Conservation (phyloP, 2,797 vertebrate genomes). For the Peromyscus eremicus region DNA sequence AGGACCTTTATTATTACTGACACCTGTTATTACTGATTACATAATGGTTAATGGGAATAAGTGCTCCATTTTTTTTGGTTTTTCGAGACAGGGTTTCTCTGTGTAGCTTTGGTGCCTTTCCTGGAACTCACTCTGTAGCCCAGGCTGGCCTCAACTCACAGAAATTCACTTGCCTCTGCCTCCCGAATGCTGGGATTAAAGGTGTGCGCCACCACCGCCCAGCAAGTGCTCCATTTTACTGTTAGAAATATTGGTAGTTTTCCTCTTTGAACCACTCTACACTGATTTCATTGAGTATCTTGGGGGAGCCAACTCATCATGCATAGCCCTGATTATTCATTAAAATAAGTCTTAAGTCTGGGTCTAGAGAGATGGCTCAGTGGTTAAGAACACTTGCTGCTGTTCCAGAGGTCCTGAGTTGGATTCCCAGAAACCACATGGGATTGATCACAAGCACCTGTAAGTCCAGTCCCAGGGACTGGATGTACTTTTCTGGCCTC, state of each 20-base stretch:
- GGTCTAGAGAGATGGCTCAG: background rate
- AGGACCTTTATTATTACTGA: background rate
- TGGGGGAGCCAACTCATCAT: background rate
- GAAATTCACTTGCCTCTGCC: too few relatives aligned
- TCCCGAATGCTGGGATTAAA: too few relatives aligned
- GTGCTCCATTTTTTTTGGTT: background rate
- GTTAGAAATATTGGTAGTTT: background rate
- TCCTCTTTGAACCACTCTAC: background rate
- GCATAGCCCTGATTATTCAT: background rate
- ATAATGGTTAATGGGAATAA: background rate
- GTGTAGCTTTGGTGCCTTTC: too few relatives aligned
- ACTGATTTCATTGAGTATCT: background rate
- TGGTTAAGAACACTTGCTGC: background rate
- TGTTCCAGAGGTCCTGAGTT: background rate
- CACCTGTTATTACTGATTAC: background rate
- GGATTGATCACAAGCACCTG: background rate
- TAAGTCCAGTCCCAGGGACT: background rate
- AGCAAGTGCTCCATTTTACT: background rate
- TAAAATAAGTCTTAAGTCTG: background rate
- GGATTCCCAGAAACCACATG: background rate
- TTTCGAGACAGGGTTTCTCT: too few relatives aligned
- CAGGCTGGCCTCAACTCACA: too few relatives aligned
- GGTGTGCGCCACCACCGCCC: too few relatives aligned
- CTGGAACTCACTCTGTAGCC: too few relatives aligned
- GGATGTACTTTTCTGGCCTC: background rate